Conservation (phyloP, 2,888 invertebrate species). For the Thecocarcelia acutangulata region DNA sequence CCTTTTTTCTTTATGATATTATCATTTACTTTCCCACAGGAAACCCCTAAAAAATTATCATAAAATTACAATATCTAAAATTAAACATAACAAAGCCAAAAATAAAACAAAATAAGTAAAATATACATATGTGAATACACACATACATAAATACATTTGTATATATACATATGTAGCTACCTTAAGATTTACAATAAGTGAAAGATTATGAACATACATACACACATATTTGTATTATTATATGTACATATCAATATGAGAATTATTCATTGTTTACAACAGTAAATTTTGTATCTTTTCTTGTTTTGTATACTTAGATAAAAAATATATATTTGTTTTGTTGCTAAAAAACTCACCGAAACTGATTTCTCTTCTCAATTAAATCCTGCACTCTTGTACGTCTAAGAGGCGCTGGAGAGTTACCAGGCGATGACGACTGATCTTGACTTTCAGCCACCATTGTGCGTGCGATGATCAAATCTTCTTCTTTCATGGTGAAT, state of each 20-base stretch:
- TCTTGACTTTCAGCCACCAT: conserved; percentile 81
- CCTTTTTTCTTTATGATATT: background rate
- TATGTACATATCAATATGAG: conserved; percentile 3
- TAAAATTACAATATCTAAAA: conserved; percentile 56
- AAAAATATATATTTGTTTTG: background rate
- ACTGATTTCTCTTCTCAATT: conserved; percentile 86
- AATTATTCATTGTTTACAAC: conserved; percentile 15
- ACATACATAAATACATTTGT: background rate
- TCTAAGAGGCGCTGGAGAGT: conserved; percentile 84
- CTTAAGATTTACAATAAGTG: background rate
- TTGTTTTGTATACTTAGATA: no score
- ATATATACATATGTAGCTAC: background rate
- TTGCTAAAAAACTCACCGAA: conserved; percentile 83
- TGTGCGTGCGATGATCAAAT: conserved; percentile 87
- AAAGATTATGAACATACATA: conserved; percentile 6
- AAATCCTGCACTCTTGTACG: conserved; percentile 85
- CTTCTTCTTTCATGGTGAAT: conserved; percentile 86
- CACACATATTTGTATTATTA: no score
- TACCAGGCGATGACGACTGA: conserved; percentile 83
- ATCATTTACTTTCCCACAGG: conserved; percentile 55
- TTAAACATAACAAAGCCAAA: conserved; percentile 52
- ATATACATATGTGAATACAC: conserved; percentile 3
- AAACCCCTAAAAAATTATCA: conserved; percentile 61
- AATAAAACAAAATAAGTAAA: conserved; percentile 31
- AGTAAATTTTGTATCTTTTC: background rate